These are phyloP conservation scores for Etheostoma nigrum DNA, from an alignment of 2,797 vertebrate genomes.

Conservation along the genomic window DNA sequence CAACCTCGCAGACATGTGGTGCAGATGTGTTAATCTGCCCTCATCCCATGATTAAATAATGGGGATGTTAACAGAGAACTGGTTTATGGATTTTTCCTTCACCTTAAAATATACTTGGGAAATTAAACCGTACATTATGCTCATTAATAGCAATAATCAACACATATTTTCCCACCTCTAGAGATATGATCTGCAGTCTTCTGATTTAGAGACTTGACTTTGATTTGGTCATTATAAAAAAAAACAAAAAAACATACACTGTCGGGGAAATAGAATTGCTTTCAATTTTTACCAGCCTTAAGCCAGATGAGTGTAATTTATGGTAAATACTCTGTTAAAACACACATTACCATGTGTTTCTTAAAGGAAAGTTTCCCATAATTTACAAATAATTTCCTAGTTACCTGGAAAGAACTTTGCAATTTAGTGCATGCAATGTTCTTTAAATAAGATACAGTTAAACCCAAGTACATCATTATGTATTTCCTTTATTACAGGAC, in stretches of 20 bases:
- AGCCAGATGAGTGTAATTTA: conserved; percentile 32
- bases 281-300: conserved; percentile 20
- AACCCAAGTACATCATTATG: not conserved
- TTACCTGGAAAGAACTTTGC: not conserved
- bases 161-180: not conserved
- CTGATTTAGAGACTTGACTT: conserved; percentile 1
- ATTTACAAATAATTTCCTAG: not conserved
- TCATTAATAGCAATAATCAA: conserved; percentile 16
- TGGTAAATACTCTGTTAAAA: conserved; percentile 24
- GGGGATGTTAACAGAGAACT: conserved; percentile 9
- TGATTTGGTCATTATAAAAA: conserved; percentile 30
- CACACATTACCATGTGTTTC: not conserved
- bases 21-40: conserved; percentile 54
- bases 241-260: not conserved
- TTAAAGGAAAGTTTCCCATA: not conserved
- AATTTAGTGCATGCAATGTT: not conserved
- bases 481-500: not conserved
- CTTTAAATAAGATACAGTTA: not conserved
- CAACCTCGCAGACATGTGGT: conserved; percentile 31
- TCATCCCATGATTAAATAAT: conserved; percentile 51
- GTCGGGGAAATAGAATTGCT: conserved; percentile 13
- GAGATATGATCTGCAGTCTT: not conserved
- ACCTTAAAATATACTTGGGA: conserved; percentile 23
- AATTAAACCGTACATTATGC: not conserved
- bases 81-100: conserved; percentile 1